Evolutionary conservation across 1,140 invertebrate genomes (phyloP).

Genomic region (Hyphantria cunea): DNA sequence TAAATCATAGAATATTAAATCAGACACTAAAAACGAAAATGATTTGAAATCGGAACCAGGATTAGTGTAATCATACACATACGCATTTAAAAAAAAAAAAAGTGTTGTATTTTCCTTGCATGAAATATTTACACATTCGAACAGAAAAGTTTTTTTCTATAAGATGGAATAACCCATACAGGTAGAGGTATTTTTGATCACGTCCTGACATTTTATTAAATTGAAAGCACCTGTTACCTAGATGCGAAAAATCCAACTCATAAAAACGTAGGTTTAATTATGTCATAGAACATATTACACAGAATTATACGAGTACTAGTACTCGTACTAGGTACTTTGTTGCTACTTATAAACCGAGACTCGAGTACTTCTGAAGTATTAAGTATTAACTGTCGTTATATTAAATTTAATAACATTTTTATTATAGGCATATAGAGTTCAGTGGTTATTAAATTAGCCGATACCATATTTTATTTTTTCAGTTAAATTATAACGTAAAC

Average conservation of each 20-base stretch:
- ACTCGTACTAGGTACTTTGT: slow-evolving; percentile 9
- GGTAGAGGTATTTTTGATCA: background rate
- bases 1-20: no score
- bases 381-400: background rate
- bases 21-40: no score
- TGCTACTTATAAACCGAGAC: slow-evolving; percentile 14
- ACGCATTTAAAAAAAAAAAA: no score
- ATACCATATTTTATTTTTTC: background rate
- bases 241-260: slow-evolving; percentile 25
- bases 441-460: background rate
- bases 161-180: no score
- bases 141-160: no score
- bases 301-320: no score
- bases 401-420: slow-evolving; percentile 3
- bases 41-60: no score
- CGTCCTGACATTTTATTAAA: slow-evolving; percentile 18
- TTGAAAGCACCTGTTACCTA: slow-evolving; percentile 13
- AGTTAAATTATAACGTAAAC: slow-evolving; percentile 5
- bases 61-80: no score
- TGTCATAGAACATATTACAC: slow-evolving; percentile 20
- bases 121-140: no score
- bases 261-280: slow-evolving; percentile 33
- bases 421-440: background rate
- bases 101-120: no score
- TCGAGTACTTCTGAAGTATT: slow-evolving; percentile 9